A percentile compares a stretch with the other conserved stretches of the same genome.
Conservation (phyloP, 1,140 invertebrate species). For the Caenorhabditis tropicalis region DNA sequence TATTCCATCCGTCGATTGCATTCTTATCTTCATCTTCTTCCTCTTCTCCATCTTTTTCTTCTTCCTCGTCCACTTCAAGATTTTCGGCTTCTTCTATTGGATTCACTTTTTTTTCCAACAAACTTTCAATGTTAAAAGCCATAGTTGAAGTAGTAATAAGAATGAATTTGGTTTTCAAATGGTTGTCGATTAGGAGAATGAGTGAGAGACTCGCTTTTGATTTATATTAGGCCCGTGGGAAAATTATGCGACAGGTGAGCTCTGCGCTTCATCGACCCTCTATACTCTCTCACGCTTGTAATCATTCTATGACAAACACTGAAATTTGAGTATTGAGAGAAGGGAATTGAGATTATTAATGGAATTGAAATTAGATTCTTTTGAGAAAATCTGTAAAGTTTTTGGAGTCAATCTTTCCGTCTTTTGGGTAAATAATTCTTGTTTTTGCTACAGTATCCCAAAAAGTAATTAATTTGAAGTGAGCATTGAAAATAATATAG, state of each 20-base stretch:
- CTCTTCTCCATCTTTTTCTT: not conserved
- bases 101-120: not conserved
- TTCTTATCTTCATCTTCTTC: conserved; percentile 12
- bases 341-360: conserved; percentile 43
- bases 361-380: conserved; percentile 44
- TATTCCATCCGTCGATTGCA: conserved; percentile 19
- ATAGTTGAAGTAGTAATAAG: not conserved
- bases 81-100: not conserved
- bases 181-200: not conserved
- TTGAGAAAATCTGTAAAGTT: conserved; percentile 31
- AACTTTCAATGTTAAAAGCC: conserved; percentile 35
- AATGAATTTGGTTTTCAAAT: not conserved
- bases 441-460: conserved; percentile 10
- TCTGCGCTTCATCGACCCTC: not conserved
- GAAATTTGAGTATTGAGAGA: conserved; percentile 41
- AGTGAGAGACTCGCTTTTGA: conserved; percentile 4
- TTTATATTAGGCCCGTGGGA: conserved; percentile 37
- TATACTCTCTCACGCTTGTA: conserved; percentile 24
- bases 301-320: conserved; percentile 45
- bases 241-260: conserved; percentile 37
- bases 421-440: not conserved
- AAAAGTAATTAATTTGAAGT: conserved; percentile 28
- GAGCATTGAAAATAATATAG: conserved; percentile 36
- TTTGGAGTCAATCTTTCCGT: not conserved
- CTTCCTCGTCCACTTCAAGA: not conserved